Conservation (phyloP, 2,888 invertebrate species). For the Psylliodes chrysocephalus region DNA sequence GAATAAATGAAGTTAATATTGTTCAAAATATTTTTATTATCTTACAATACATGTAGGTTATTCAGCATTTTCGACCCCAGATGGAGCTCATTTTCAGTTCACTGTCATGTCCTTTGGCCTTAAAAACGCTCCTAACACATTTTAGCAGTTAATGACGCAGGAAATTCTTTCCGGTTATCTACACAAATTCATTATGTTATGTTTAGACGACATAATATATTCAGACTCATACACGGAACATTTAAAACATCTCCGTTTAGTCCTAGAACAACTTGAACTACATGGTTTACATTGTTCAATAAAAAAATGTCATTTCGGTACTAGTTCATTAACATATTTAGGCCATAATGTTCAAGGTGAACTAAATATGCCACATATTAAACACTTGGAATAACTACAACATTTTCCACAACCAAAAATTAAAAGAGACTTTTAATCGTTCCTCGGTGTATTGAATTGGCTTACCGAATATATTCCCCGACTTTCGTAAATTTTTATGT, state of each 20-base stretch:
- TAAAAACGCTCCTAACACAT: too few species aligned
- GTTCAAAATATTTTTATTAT: too few species aligned
- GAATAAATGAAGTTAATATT: too few species aligned
- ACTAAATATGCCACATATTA: neutral
- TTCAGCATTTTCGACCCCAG: slow-evolving; percentile 11
- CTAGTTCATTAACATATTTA: slow-evolving; percentile 3
- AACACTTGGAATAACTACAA: neutral
- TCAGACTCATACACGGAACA: neutral
- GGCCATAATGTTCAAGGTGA: slow-evolving; percentile 1
- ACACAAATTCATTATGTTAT: slow-evolving; percentile 13
- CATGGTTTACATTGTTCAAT: slow-evolving; percentile 3
- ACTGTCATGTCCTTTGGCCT: slow-evolving; percentile 31
- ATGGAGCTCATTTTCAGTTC: slow-evolving; percentile 26
- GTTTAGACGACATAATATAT: slow-evolving; percentile 49
- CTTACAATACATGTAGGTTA: too few species aligned
- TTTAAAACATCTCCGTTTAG: slow-evolving; percentile 1
- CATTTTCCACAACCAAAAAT: neutral
- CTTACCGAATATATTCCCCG: slow-evolving; percentile 8
- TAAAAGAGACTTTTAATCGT: slow-evolving; percentile 5
- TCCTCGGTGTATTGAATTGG: slow-evolving; percentile 10
- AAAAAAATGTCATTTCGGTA: slow-evolving; percentile 13
- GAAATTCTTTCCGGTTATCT: slow-evolving; percentile 4
- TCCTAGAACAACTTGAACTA: neutral
- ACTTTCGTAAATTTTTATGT: slow-evolving; percentile 30
- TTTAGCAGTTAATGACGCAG: slow-evolving; percentile 16